Conservation (phyloP, 2,113 vertebrate genomes). For the Podiceps cristatus region DNA sequence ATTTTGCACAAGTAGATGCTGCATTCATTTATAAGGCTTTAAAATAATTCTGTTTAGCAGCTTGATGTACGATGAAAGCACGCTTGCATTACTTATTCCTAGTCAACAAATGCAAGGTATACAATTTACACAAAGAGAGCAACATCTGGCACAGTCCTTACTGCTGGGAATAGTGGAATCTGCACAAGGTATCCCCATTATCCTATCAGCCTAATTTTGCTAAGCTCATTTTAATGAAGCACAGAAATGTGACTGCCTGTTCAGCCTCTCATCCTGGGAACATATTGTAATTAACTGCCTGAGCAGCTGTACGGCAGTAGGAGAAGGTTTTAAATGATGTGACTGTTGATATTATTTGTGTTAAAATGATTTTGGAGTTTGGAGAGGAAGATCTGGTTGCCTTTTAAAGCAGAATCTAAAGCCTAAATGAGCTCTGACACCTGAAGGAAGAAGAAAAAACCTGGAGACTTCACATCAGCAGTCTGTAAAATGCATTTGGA, state of each 20-base stretch:
- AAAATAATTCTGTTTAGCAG: neutral
- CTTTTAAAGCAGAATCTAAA: constrained; percentile 34
- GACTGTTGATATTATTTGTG: constrained; percentile 29
- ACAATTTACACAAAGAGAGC: neutral
- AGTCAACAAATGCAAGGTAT: neutral
- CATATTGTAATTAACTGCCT: constrained; percentile 69
- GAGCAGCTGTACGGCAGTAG: neutral
- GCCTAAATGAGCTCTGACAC: constrained; percentile 46
- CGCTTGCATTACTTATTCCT: neutral
- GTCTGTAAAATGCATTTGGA: neutral
- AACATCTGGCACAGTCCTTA: neutral
- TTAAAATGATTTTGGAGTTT: constrained; percentile 43
- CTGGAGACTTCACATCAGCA: neutral
- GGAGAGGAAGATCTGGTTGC: constrained; percentile 53
- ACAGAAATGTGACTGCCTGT: neutral
- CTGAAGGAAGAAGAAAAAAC: constrained; percentile 25
- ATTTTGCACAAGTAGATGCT: neutral
- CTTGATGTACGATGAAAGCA: neutral
- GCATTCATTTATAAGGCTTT: neutral
- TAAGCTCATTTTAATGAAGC: constrained; percentile 57
- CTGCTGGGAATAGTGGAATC: neutral
- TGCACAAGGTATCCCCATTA: neutral
- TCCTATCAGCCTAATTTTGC: constrained; percentile 30
- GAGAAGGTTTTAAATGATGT: constrained; percentile 31
- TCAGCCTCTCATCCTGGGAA: constrained; percentile 39